Evolutionary conservation across 1,140 invertebrate genomes (phyloP).

Genomic region (Oncopodura yosiiana): DNA sequence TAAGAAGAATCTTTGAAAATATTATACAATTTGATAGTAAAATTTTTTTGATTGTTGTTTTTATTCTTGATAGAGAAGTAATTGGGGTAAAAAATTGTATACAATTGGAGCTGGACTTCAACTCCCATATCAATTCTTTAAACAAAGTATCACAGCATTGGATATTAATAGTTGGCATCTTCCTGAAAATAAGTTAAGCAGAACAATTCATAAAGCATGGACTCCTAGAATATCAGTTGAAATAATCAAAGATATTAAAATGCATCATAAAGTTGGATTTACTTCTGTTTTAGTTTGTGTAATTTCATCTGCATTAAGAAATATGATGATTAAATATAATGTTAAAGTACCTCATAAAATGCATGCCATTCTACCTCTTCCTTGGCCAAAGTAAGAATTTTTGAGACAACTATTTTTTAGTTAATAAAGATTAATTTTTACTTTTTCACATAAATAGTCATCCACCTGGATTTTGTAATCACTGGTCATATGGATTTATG

Average conservation of each 20-base stretch:
- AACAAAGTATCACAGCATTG: slow-evolving; percentile 23
- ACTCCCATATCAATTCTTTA: slow-evolving; percentile 30
- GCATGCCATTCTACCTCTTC: slow-evolving; percentile 31
- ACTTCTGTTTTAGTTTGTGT: slow-evolving; percentile 27
- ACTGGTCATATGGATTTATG: slow-evolving; percentile 32
- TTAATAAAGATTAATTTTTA: no score
- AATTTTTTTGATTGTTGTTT: no score
- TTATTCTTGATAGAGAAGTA: no score
- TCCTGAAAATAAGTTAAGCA: slow-evolving; percentile 21
- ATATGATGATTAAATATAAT: slow-evolving; percentile 27
- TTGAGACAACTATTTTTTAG: no score
- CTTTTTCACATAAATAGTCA: no score
- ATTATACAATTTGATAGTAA: no score
- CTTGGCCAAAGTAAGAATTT: no score
- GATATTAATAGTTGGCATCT: slow-evolving; percentile 32
- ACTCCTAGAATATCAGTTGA: slow-evolving; percentile 24
- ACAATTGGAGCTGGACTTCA: slow-evolving; percentile 12
- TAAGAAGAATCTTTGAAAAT: no score
- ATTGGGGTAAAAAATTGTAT: slow-evolving; percentile 13
- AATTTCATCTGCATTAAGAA: slow-evolving; percentile 22
- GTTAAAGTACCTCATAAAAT: slow-evolving; percentile 27
- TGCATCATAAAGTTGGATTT: slow-evolving; percentile 20
- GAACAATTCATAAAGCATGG: slow-evolving; percentile 26
- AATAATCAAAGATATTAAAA: slow-evolving; percentile 26
- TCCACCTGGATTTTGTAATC: slow-evolving; percentile 28